These are phyloP conservation scores for Perognathus longimembris DNA, from an alignment of 2,113 vertebrate species.

Conservation along the genomic window DNA sequence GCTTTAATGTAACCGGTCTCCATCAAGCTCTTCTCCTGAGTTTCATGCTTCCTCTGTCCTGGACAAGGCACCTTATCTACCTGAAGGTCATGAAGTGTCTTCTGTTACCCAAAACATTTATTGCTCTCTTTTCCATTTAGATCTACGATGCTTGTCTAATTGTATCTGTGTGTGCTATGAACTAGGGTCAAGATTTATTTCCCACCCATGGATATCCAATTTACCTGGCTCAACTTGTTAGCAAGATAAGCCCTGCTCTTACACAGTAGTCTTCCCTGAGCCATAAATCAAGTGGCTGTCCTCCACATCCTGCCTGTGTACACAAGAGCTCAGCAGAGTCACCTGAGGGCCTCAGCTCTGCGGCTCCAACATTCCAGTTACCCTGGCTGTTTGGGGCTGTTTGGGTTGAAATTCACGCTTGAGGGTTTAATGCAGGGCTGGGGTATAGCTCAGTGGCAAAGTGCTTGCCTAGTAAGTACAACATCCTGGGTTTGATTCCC, in stretches of 20 bases:
- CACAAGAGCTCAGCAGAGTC: neutral
- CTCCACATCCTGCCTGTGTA: accelerated
- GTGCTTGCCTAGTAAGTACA: too few species aligned
- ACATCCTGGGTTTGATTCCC: too few species aligned
- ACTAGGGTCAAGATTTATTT: neutral
- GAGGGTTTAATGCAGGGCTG: too few species aligned
- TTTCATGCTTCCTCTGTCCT: neutral
- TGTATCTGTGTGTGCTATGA: neutral
- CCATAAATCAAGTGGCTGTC: neutral
- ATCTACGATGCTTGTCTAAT: neutral
- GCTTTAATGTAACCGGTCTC: neutral
- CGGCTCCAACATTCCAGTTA: neutral
- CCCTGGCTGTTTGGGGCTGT: neutral
- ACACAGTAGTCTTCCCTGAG: accelerated
- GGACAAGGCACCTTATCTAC: neutral
- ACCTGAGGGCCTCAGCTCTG: accelerated
- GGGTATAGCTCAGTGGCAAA: too few species aligned
- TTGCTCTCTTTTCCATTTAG: neutral
- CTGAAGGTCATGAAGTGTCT: neutral
- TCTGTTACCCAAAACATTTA: accelerated
- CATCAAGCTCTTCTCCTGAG: neutral
- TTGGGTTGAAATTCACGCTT: neutral
- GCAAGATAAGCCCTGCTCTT: accelerated
- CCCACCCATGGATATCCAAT: accelerated
- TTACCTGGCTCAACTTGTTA: neutral